Conservation (phyloP, 2,113 vertebrate genomes). For the Antechinus stuartii region DNA sequence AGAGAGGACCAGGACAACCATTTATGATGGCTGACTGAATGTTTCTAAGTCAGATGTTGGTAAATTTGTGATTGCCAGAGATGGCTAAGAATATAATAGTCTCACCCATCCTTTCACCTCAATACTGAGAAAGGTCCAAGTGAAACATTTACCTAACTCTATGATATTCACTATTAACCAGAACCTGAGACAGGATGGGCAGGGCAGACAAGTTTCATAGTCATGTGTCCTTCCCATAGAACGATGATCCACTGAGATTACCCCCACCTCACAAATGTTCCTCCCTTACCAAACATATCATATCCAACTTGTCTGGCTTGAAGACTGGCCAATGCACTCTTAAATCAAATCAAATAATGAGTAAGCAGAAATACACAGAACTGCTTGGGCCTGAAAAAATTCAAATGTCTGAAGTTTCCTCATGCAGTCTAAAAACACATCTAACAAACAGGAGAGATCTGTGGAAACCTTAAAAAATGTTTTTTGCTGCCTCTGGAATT, state of each 20-base stretch:
- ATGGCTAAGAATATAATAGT: not conserved
- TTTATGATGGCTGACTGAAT: not conserved
- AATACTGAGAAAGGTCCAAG: not conserved
- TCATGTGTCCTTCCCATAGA: not conserved
- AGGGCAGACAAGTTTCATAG: not conserved
- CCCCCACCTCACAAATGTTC: not conserved
- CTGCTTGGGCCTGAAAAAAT: not conserved
- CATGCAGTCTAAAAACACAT: not conserved
- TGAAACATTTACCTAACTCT: not conserved
- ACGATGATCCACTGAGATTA: not conserved
- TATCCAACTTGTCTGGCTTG: not conserved
- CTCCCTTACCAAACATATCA: not conserved
- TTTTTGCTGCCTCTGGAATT: not conserved
- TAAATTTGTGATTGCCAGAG: not conserved
- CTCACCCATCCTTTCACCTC: not conserved
- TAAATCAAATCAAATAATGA: not conserved
- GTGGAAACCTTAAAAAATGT: not conserved
- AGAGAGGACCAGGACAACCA: accelerated
- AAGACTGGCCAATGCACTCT: not conserved
- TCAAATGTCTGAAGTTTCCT: not conserved
- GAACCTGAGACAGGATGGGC: not conserved
- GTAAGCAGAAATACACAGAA: not conserved
- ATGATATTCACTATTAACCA: not conserved
- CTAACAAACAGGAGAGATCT: accelerated
- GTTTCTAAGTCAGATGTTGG: not conserved